Base-by-base conservation (phyloP, 2,888 invertebrate genomes). In the Drosophila robusta region DNA sequence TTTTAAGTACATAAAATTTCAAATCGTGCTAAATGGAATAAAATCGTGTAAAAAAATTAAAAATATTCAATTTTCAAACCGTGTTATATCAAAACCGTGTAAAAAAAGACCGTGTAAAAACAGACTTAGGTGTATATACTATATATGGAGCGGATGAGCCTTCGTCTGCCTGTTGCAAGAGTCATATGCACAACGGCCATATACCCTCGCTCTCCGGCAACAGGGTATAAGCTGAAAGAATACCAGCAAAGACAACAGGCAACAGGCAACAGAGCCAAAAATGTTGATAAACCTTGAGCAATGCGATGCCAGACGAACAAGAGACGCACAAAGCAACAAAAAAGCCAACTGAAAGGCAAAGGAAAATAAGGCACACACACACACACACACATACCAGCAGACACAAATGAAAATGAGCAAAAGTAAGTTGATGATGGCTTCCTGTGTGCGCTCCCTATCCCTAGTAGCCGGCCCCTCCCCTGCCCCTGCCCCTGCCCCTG, bases 321-420 rank as follows among this genome's bases (percentile, higher is more conserved):
- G 39, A 54, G 46, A 54, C 46, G 24, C 45, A 46, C 29, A 39
- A 42, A 34, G 9, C 9, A 12, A 12, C 22, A 39, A 29, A 24
- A 50, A 34, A 32, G 12, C 32, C 32, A 50, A 50, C 38, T 24
- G 24, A 36, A 39, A 42, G 18, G 50, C 52, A 7, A 41, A 57
- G 51, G 42, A 47, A 24, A 50, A 42, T 45, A 63, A 47, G 47
- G 42, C 24, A 52, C 22, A 46, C 29, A 47, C 16, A 46, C 18
- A 26, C 32, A 44, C 18, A 46, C 32, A 36, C 46, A 66, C 29
- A 29, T 0, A 45, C 52, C 18, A 18, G 22, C 32, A 44, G 18
- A 51, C 32, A 39, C 46, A 66, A 76, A 80, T 71, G 65, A 80
- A 83, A 83, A 83, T 84, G 79, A 87, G 87, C 82, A 87, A 84